Base-by-base conservation (phyloP, 1,140 invertebrate genomes). In the Callitettix versicolor region DNA sequence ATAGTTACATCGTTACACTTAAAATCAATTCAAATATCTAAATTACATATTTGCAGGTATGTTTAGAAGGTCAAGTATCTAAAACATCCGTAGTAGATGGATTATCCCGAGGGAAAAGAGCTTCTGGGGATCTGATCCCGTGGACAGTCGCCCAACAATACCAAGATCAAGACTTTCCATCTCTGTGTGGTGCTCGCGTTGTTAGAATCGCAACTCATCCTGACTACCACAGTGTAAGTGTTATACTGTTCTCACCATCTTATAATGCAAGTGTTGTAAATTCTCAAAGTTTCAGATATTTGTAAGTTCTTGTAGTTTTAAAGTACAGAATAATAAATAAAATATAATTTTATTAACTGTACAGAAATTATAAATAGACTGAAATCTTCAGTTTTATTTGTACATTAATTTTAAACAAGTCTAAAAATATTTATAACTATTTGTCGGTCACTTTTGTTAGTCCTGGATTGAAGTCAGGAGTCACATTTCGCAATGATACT, bases 181-280 rank as follows among this genome's bases (percentile, higher is more conserved):
- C 81, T 51, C 73, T 99, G 1, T 82, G 87, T 57, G 96, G 96
- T 6, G 93, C 87, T 15, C 76, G 96, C 57, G 81, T 99, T 53
- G 90, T 99, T 15, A 76, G 96, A 36, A 95, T 99, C 54, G 96
- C 96, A 1, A 98, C 95, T 1, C 95, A 99, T 81, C 96, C 97
- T 0, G 91, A 97, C 62, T 98, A 97, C 71, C 94, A 98, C 73
- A 75, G 84, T 60, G 88, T 91, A 74, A 69, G 71, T 48, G 6
- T 51, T 34, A 51, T 17, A 17, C 3, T 3, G 11, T 51, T n/a
- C n/a, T n/a, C n/a, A n/a, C n/a, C n/a, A n/a, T n/a, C n/a, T n/a
- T n/a, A n/a, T n/a, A n/a, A n/a, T n/a, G n/a, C n/a, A 34, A 34
- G 6, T 34, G 6, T 14, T 34, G 6, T 34, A 34, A 7, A 34